phyloP scores from a whole-genome alignment of 2,113 vertebrate genomes.

The Spilogale gracilis region DNA sequence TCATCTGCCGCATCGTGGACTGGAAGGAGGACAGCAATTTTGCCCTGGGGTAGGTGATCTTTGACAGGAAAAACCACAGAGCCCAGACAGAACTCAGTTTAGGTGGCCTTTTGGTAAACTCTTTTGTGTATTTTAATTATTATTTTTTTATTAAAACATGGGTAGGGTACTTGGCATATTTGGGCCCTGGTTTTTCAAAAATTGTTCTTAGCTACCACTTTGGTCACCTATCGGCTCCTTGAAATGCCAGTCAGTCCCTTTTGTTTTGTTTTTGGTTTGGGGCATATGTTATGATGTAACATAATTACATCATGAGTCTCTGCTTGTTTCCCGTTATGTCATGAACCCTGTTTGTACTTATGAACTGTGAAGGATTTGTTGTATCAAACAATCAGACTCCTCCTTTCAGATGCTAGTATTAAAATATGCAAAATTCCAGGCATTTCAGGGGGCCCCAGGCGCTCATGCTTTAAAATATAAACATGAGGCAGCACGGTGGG shows the following conservation, averaged over 20 bases:
- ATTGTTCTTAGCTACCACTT: not conserved
- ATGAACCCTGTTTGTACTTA: not conserved
- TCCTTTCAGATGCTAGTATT: not conserved
- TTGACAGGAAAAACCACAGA: not conserved
- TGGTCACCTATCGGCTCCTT: not conserved
- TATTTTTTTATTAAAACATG: slow-evolving; percentile 17
- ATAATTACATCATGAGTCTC: not conserved
- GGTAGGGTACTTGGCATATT: not conserved
- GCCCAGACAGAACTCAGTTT: not conserved
- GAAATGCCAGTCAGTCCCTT: not conserved
- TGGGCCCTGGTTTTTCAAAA: slow-evolving; percentile 28
- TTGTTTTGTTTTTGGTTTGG: not conserved
- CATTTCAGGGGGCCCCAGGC: not conserved
- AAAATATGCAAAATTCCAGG: not conserved
- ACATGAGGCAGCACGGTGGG: not conserved
- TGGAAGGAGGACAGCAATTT: slow-evolving; percentile 96
- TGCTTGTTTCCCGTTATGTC: not conserved
- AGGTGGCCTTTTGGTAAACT: not conserved
- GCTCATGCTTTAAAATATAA: slow-evolving; percentile 14
- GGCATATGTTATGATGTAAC: not conserved
- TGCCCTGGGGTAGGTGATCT: slow-evolving; percentile 93
- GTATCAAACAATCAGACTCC: not conserved
- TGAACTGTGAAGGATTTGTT: not conserved
- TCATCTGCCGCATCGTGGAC: slow-evolving; percentile 95
- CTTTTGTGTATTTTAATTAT: not conserved